Evolutionary conservation across 53 echinoderm and acorn worm species (phyloP), one percentile per base, ranked within the genome.

Genomic region (Temnopleurus reevesii): DNA sequence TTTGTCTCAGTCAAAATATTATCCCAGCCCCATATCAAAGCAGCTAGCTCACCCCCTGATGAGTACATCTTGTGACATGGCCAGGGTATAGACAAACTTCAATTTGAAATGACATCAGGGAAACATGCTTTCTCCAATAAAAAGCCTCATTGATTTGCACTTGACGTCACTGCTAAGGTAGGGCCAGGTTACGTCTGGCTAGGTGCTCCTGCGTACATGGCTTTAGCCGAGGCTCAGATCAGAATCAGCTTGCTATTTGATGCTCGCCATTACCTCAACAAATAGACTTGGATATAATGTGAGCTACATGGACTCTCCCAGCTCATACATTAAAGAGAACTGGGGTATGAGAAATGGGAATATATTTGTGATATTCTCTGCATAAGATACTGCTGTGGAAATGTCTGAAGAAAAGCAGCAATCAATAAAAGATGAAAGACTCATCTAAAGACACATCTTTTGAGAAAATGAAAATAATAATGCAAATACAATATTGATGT

Each of bases 151-250:
- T 55, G 83, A 83, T 83, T 83, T 56, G 57, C 21, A 10, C n/a
- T 83, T 83, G 83, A 83, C 57, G 83, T 83, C 83, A 83, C 23
- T 33, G 27, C 28, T 46, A 54, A 83, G 83, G 51, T 30, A 83
- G 51, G 29, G 83, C 80, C 46, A 46, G 53, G 80, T 53, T 28
- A 80, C 51, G 80, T 46, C 80, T 49, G 8, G 80, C 17, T 46
- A 5, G 46, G 8, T 6, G 19, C 71, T 71, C 71, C 41, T 71
- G 13, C 71, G 41, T 71, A 71, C 71, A n/a, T 21, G 41, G 71
- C 71, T 71, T n/a, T 71, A 21, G 71, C 28, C 7, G 71, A 23
- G 38, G 71, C 71, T 71, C 41, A 71, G 43, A 21, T 23, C 10
- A 71, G 71, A 71, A 41, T 41, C 71, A 7, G 7, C 21, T 19